Base-by-base conservation (phyloP, 2,113 vertebrate genomes). In the Hippocampus abdominalis region DNA sequence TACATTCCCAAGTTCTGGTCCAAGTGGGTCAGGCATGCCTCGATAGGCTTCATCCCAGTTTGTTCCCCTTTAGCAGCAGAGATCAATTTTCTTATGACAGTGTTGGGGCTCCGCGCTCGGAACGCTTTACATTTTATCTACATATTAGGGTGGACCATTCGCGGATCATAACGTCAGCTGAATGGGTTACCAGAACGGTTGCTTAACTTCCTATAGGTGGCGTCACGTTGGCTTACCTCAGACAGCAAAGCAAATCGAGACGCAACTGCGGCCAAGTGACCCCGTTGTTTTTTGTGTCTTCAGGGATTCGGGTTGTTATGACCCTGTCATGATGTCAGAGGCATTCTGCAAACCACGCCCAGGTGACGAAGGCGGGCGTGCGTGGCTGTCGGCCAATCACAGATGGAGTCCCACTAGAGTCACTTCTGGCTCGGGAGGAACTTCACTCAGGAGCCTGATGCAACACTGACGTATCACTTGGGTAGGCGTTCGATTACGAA, bases 1-100 rank as follows among this genome's bases (percentile, higher is more conserved):
- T 61, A 70, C 76, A 87, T 87, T 89, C 83, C 83, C 84, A 89
- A 87, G 84, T 88, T 87, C 76, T 80, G 82, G 84, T 89, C 89
- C 84, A 88, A 90, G 84, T 88, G 83, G 84, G 81, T 83, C 70
- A 68, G 73, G 71, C 77, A 72, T 12, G 7, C 60, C 70, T 73
- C 69, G 72, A 64, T 64, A 65, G 70, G 65, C 73, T 62, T 62
- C 36, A 49, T 60, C 39, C 62, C 49, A 57, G 48, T 63, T 57
- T 21, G 39, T 71, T 64, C 63, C 75, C 71, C 67, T 59, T 73
- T 72, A 59, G 59, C 79, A 61, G 12, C 46, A 40, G 25, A 61
- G 66, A 56, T 64, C 40, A 27, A 0, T 8, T 46, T 46, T 64
- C 42, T 27, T 39, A 40, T 62, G 18, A 62, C 32, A 36, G 32